phyloP scores from a whole-genome alignment of 2,888 invertebrate species.

The Agrypnus murinus region DNA sequence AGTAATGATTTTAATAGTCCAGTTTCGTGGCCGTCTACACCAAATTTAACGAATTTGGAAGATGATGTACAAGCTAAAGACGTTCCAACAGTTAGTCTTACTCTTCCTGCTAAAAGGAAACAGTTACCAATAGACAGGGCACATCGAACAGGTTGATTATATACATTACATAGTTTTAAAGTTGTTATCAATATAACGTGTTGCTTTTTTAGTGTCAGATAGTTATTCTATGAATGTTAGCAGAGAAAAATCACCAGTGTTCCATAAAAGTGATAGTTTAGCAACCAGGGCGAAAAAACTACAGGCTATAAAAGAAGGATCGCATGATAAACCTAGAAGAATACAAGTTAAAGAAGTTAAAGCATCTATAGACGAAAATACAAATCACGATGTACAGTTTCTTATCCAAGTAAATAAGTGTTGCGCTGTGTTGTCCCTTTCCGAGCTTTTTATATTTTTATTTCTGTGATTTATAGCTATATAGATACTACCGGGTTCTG shows the following conservation, averaged over 20 bases:
- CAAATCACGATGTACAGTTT: slow-evolving; percentile 77
- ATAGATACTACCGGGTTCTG: slow-evolving; percentile 7
- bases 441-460: not conserved
- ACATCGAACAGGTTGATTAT: slow-evolving; percentile 64
- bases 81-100: slow-evolving; percentile 79
- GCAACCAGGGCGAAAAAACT: slow-evolving; percentile 82
- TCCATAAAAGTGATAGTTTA: slow-evolving; percentile 80
- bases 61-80: slow-evolving; percentile 76
- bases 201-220: slow-evolving; percentile 63
- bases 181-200: not conserved
- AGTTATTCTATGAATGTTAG: slow-evolving; percentile 62
- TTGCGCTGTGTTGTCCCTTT: slow-evolving; percentile 37
- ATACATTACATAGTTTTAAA: slow-evolving; percentile 2
- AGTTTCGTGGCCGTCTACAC: slow-evolving; percentile 88
- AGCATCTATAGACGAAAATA: slow-evolving; percentile 67
- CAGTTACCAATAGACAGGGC: slow-evolving; percentile 78
- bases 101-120: slow-evolving; percentile 78
- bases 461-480: not conserved
- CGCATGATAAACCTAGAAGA: slow-evolving; percentile 58
- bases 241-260: slow-evolving; percentile 68
- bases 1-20: slow-evolving; percentile 62
- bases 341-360: slow-evolving; percentile 70
- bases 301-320: slow-evolving; percentile 70
- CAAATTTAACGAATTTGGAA: slow-evolving; percentile 81
- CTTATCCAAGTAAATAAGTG: slow-evolving; percentile 74